Conservation (phyloP, 2,113 vertebrate genomes). For the Bombycilla garrulus region DNA sequence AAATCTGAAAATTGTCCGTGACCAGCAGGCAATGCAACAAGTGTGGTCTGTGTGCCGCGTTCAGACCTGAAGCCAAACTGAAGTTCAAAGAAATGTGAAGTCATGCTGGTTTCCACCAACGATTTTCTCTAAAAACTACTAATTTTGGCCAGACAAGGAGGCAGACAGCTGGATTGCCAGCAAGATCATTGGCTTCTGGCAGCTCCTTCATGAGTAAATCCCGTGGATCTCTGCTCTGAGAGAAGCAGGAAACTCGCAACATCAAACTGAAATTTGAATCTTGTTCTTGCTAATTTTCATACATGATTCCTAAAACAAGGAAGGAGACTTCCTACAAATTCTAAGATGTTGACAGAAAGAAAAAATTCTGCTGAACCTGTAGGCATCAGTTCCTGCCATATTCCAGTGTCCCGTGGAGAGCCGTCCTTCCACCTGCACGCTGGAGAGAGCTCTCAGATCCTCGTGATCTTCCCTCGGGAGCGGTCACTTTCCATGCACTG, state of each 20-base stretch:
- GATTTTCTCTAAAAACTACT: background rate
- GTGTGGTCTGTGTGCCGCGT: background rate
- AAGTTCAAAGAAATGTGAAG: background rate
- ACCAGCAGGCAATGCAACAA: background rate
- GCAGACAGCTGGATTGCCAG: background rate
- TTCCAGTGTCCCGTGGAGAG: rapidly evolving
- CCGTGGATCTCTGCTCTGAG: background rate
- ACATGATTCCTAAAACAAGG: background rate
- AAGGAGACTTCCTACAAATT: background rate
- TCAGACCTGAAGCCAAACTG: background rate
- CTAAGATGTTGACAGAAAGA: background rate
- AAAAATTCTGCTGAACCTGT: background rate
- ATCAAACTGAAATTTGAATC: background rate
- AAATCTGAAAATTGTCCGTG: background rate
- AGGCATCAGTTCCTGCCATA: background rate
- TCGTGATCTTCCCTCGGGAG: rapidly evolving
- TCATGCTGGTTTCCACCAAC: background rate
- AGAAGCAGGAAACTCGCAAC: background rate
- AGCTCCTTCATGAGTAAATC: background rate
- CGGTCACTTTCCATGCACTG: background rate
- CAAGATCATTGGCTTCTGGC: background rate
- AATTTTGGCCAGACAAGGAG: background rate
- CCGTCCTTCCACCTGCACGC: background rate
- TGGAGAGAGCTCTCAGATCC: rapidly evolving
- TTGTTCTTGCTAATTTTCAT: background rate